Base-by-base conservation (phyloP, 2,888 invertebrate genomes). In the Tubulanus polymorphus region DNA sequence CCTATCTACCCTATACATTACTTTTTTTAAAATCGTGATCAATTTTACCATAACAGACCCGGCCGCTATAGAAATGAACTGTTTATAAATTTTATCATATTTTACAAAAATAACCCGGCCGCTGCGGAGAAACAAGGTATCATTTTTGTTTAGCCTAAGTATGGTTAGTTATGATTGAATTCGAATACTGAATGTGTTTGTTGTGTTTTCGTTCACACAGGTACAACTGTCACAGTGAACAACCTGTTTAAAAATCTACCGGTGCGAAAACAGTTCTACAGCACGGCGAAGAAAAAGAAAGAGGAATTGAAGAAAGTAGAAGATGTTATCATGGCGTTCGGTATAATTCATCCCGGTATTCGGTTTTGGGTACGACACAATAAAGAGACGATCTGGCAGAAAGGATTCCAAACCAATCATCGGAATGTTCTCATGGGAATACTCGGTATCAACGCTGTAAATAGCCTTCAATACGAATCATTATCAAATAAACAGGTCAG, bases 161-260 rank as follows among this genome's bases (percentile, higher is more conserved):
- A n/a, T n/a, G n/a, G n/a, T n/a, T n/a, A n/a, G n/a, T n/a, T n/a
- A n/a, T n/a, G n/a, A n/a, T n/a, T n/a, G n/a, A n/a, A n/a, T n/a
- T n/a, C n/a, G n/a, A n/a, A n/a, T n/a, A n/a, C n/a, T n/a, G n/a
- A n/a, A n/a, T n/a, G 10, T 32, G n/a, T 10, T 32, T 32, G 35
- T 32, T 10, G 35, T 32, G 35, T 32, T 32, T 32, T n/a, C 35
- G n/a, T 32, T 32, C 35, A 10, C 35, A 32, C 64, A 84, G 85
- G 85, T 29, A 85, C 85, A 10, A 81, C 81, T 3, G 75, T 86
- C 1, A 72, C 74, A 55, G 82, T 82, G 1, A 73, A 66, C 29
- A 74, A 82, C 56, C 67, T 86, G 45, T 86, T 86, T 68, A 80
- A 80, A 64, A 81, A 81, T 56, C 63, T 84, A 23, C 85, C 85